Evolutionary conservation across 2,888 invertebrate genomes (phyloP), one percentile per base, ranked within the genome.

Genomic region (Hermodice carunculata): DNA sequence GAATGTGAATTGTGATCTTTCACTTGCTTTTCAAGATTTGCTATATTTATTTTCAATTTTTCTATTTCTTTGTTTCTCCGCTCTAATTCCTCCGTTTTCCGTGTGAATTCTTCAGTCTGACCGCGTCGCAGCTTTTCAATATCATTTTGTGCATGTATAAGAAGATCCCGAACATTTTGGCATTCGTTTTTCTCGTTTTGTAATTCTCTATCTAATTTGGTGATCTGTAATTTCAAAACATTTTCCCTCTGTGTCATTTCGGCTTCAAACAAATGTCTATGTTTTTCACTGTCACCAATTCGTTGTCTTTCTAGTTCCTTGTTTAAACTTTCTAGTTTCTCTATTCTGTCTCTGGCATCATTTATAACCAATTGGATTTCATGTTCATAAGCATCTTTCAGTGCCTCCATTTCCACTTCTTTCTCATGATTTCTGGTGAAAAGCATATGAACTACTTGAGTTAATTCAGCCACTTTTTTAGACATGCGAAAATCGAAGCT

Each of bases 381-480:
- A 31, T 76, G 56, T 64, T 84, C 84, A 64, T 83, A 84, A 0
- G 83, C 78, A 1, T 80, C 81, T 58, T 78, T 81, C 22, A 82
- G 54, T 11, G 81, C 80, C 31, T 83, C 84, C 3, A 82, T 71
- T 64, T 84, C 84, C 14, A 82, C 80, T 60, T 85, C 84, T 61
- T 82, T 82, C 67, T 85, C 85, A 61, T 85, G 85, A 67, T 85
- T 84, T 29, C 82, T 70, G 4, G 79, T 83, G 70, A 85, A 85
- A 43, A 85, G 75, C 84, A 85, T 83, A 69, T 85, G 84, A 26
- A 85, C 84, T 1, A 85, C 85, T 59, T 85, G 84, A 1, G 85
- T 84, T 53, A 85, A 71, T 65, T 85, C 85, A 0, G 84, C 83
- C 42, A 84, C 83, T 57, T 83, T 84, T 73, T 85, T 85, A 24